A percentile compares a stretch with the other conserved stretches of the same genome.
Conservation (phyloP, 2,113 vertebrate species). For the Rhipidura dahli region DNA sequence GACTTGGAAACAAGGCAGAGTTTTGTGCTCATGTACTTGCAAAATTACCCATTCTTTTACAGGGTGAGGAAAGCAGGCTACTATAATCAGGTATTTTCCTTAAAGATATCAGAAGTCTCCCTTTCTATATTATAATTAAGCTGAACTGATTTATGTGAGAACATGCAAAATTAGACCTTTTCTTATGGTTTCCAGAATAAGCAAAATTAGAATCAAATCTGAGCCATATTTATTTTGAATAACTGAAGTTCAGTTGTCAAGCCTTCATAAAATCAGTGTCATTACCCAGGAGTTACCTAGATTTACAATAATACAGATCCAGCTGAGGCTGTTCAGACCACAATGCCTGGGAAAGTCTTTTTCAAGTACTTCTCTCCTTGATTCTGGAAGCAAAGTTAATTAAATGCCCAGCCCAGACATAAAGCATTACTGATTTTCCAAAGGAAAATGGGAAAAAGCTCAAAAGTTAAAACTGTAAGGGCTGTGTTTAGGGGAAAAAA, state of each 20-base stretch:
- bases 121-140: background rate
- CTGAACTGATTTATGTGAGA: background rate
- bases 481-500: background rate
- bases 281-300: background rate
- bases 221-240: background rate
- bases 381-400: slow-evolving; percentile 5
- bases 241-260: background rate
- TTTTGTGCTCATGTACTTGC: background rate
- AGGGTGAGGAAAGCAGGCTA: background rate
- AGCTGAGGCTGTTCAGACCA: background rate
- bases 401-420: background rate
- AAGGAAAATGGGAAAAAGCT: slow-evolving; percentile 21
- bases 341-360: background rate
- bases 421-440: background rate
- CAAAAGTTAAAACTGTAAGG: background rate
- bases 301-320: background rate
- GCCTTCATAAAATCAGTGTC: background rate
- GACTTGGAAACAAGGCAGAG: background rate
- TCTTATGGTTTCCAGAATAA: background rate
- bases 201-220: background rate
- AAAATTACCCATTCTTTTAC: background rate
- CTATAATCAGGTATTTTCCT: background rate
- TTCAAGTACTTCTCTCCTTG: background rate
- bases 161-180: background rate
- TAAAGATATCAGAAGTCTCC: background rate